Base-by-base conservation (phyloP, 2,113 vertebrate genomes). In the Corvus hawaiiensis region DNA sequence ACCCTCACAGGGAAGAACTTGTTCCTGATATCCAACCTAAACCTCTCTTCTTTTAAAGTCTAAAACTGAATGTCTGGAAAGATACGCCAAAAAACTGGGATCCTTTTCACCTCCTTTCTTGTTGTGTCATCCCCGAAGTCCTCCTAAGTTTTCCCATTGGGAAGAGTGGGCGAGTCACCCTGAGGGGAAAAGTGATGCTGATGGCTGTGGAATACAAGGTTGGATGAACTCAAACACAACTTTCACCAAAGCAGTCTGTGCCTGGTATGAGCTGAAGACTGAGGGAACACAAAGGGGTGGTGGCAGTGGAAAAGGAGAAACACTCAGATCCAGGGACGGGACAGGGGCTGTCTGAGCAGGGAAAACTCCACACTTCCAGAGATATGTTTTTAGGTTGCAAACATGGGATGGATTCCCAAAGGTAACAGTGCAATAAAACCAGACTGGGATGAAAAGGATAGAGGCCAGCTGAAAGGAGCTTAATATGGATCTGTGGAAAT, bases 331-430 rank as follows among this genome's bases (percentile, higher is more conserved):
- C 48, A 13, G 41, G 39, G 54, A 41, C 11, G 35, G 0, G 3
- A 23, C n/a, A 6, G 20, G 48, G 54, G 37, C 88, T 76, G 62
- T 20, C 28, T 59, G 67, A 63, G 64, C 8, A 5, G 35, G 72
- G 76, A 76, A 32, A 75, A 6, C 8, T 30, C 4, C 0, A 17
- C 66, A 4, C 63, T 73, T 5, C 27, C 64, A 52, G 68, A 69
- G 81, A 39, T 21, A 68, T 67, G 72, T 19, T 69, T 69, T 84
- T 48, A 58, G 73, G 71, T 28, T 71, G 51, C 44, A 43, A 48
- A 77, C 32, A 18, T 64, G 80, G 72, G 67, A 56, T 73, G 90
- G 77, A 89, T 86, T 95, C 92, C 94, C 77, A 39, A 20, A 89
- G 87, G 90, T 43, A 84, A 44, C 77, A 39, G 13, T 5, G 54